phyloP scores from a whole-genome alignment of 1,140 invertebrate genomes.

The Nixonia krombeini region DNA sequence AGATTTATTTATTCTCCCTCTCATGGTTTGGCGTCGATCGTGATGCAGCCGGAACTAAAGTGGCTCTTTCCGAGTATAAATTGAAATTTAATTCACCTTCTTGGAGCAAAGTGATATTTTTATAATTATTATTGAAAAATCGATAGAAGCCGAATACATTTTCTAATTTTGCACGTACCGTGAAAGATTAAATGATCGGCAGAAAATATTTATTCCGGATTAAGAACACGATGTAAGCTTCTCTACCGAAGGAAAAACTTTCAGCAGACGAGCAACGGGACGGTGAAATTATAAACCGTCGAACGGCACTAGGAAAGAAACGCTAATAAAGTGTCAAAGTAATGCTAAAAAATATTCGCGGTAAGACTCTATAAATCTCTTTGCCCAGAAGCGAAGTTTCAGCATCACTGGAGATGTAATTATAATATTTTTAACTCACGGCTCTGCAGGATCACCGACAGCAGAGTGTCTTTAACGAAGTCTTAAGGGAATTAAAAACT shows the following conservation, averaged over 20 bases:
- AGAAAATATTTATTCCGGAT: too few relatives aligned
- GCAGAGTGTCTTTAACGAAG: slow-evolving; percentile 8
- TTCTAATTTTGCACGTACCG: neutral
- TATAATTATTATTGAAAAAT: neutral
- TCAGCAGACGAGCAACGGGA: too few relatives aligned
- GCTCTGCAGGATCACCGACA: neutral
- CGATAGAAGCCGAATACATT: neutral
- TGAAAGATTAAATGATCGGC: too few relatives aligned
- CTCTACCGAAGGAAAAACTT: too few relatives aligned
- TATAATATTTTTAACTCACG: slow-evolving; percentile 11
- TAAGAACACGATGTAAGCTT: too few relatives aligned
- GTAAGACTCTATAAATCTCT: neutral
- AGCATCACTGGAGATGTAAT: slow-evolving; percentile 5
- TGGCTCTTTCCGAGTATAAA: neutral
- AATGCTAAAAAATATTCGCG: neutral
- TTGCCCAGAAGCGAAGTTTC: neutral
- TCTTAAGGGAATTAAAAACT: slow-evolving; percentile 6
- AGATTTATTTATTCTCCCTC: slow-evolving; percentile 33
- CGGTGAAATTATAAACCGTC: neutral
- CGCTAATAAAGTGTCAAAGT: slow-evolving; percentile 1
- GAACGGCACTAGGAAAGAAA: neutral
- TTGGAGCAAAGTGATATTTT: neutral
- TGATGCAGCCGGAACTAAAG: neutral
- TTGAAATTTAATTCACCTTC: slow-evolving; percentile 14
- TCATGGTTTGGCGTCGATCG: slow-evolving; percentile 18